phyloP scores from a whole-genome alignment of 2,888 invertebrate species.

The Agonopterix alstromeriana region DNA sequence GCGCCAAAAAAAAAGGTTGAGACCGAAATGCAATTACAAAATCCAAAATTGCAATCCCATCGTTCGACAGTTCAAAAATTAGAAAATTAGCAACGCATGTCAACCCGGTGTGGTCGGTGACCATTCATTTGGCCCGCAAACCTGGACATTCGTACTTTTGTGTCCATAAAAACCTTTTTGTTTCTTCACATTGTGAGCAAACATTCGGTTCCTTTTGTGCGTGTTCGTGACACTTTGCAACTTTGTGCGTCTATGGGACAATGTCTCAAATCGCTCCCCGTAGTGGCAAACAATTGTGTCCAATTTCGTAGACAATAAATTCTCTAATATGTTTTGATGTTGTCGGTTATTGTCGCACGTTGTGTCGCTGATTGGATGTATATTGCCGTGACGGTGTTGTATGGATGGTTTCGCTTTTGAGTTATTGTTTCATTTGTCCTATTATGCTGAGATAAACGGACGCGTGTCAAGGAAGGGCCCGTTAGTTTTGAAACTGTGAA shows the following conservation, averaged over 20 bases:
- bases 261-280: conserved; percentile 52
- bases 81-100: conserved; percentile 66
- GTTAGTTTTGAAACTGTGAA: conserved; percentile 25
- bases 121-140: conserved; percentile 52
- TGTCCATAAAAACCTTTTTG: conserved; percentile 28
- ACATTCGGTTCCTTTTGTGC: conserved; percentile 33
- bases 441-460: conserved; percentile 4
- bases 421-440: conserved; percentile 24
- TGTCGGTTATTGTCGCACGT: conserved; percentile 43
- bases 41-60: conserved; percentile 9
- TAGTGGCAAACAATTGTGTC: conserved; percentile 48
- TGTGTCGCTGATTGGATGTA: conserved; percentile 49
- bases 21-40: conserved; percentile 9
- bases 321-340: conserved; percentile 73
- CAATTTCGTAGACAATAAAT: conserved; percentile 63
- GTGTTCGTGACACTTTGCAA: conserved; percentile 34
- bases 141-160: conserved; percentile 17
- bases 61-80: conserved; percentile 34
- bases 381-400: conserved; percentile 51
- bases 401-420: conserved; percentile 37
- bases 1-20: background rate
- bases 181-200: conserved; percentile 44
- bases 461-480: conserved; percentile 45
- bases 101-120: conserved; percentile 59
- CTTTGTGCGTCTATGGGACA: conserved; percentile 30